These are phyloP conservation scores for Drosophila ananassae DNA, from an alignment of 1,140 invertebrate species.

Conservation along the genomic window DNA sequence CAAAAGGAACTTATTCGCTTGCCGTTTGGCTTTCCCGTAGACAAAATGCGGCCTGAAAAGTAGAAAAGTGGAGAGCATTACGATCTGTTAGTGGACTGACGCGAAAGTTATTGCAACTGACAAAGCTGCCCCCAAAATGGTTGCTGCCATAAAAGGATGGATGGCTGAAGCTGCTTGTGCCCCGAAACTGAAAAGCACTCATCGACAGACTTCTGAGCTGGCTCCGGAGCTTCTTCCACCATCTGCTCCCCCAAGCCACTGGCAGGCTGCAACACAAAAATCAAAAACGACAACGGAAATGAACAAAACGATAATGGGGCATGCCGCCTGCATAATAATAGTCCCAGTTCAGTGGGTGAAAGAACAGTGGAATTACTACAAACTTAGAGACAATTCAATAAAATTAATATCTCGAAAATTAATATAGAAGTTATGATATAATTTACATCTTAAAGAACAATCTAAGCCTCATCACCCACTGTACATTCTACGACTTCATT, in stretches of 20 bases:
- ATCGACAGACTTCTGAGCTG: slow-evolving; percentile 39
- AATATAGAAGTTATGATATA: background rate
- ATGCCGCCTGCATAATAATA: slow-evolving; percentile 73
- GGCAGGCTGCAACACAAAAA: slow-evolving; percentile 20
- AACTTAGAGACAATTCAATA: background rate
- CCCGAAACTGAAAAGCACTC: slow-evolving; percentile 45
- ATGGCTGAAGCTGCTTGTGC: slow-evolving; percentile 7
- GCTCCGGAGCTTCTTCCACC: slow-evolving; percentile 6
- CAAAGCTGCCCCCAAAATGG: slow-evolving; percentile 52
- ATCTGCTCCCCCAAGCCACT: background rate
- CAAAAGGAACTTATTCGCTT: slow-evolving; percentile 51
- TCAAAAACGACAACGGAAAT: slow-evolving; percentile 68
- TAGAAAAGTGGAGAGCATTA: slow-evolving; percentile 44
- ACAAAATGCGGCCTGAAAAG: slow-evolving; percentile 53
- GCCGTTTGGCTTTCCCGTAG: slow-evolving; percentile 38
- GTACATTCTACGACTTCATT: slow-evolving; percentile 7
- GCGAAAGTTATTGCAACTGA: slow-evolving; percentile 76
- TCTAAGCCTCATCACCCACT: background rate
- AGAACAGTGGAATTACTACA: background rate
- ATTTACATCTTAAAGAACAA: no score
- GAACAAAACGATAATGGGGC: slow-evolving; percentile 70
- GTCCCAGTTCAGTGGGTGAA: slow-evolving; percentile 26
- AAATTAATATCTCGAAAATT: background rate
- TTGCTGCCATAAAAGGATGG: background rate
- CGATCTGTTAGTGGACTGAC: slow-evolving; percentile 73